Conservation (phyloP, 2,797 vertebrate species). For the Limosa lapponica region DNA sequence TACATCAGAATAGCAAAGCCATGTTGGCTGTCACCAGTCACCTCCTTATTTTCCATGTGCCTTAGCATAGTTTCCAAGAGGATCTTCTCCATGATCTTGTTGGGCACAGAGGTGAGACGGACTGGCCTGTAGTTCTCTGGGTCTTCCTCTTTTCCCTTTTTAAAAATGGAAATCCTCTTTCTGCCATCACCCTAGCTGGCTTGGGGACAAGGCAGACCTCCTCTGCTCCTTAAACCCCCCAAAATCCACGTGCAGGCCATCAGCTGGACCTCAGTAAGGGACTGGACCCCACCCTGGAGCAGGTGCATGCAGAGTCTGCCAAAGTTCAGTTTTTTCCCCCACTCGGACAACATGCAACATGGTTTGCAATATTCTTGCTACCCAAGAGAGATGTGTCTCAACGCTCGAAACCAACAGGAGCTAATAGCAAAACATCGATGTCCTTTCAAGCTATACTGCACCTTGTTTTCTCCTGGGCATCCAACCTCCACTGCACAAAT, state of each 20-base stretch:
- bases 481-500: neutral
- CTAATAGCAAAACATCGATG: neutral
- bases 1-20: too few relatives aligned
- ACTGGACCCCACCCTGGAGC: neutral
- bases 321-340: neutral
- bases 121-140: neutral
- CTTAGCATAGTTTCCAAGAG: neutral
- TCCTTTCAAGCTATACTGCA: neutral
- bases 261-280: neutral
- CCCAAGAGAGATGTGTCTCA: neutral
- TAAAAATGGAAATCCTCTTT: neutral
- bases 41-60: neutral
- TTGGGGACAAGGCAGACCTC: neutral
- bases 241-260: neutral
- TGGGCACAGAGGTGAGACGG: neutral
- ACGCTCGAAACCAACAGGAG: neutral
- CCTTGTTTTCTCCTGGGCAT: neutral
- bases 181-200: neutral
- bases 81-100: neutral
- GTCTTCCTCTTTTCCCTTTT: neutral
- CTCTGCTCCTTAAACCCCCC: neutral
- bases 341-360: neutral
- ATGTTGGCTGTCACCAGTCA: neutral
- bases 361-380: neutral
- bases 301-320: accelerated